Conservation (phyloP, 2,113 vertebrate genomes). For the Tretioscincus oriximinensis region DNA sequence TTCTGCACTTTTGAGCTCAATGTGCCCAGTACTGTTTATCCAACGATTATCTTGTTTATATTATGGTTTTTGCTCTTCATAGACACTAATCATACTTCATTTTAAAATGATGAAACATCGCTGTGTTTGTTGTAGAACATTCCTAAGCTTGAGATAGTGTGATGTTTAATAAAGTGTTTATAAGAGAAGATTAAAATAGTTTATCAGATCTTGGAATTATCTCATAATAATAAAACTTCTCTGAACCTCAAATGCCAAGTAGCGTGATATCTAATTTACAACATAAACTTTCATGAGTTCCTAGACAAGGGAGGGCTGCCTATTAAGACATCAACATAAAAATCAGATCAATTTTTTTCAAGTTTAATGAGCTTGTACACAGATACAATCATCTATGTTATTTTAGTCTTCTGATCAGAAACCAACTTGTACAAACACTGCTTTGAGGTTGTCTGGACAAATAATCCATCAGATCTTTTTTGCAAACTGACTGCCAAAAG, state of each 20-base stretch:
- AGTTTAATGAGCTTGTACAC: conserved; percentile 33
- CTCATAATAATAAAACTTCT: conserved; percentile 56
- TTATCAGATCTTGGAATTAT: conserved; percentile 63
- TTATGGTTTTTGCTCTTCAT: conserved; percentile 66
- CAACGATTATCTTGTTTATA: conserved; percentile 69
- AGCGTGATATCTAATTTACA: conserved; percentile 60
- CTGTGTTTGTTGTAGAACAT: conserved; percentile 62
- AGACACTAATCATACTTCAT: conserved; percentile 71
- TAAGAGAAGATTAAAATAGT: conserved; percentile 64
- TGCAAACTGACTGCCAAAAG: not conserved
- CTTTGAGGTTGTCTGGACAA: not conserved
- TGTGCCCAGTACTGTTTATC: conserved; percentile 55
- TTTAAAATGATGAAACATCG: conserved; percentile 63
- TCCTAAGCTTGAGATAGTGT: conserved; percentile 61
- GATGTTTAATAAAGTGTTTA: conserved; percentile 72
- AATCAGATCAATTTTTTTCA: conserved; percentile 53
- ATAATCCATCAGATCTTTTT: too few species aligned
- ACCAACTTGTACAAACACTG: not conserved
- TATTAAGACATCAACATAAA: conserved; percentile 49
- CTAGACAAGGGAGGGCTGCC: conserved; percentile 41
- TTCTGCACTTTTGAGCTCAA: conserved; percentile 51
- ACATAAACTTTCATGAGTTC: conserved; percentile 42
- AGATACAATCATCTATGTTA: conserved; percentile 31
- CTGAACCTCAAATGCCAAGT: conserved; percentile 41
- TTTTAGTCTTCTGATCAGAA: not conserved